These are phyloP conservation scores for Drosophila acutilabella DNA, from an alignment of 2,888 invertebrate genomes.

Conservation along the genomic window DNA sequence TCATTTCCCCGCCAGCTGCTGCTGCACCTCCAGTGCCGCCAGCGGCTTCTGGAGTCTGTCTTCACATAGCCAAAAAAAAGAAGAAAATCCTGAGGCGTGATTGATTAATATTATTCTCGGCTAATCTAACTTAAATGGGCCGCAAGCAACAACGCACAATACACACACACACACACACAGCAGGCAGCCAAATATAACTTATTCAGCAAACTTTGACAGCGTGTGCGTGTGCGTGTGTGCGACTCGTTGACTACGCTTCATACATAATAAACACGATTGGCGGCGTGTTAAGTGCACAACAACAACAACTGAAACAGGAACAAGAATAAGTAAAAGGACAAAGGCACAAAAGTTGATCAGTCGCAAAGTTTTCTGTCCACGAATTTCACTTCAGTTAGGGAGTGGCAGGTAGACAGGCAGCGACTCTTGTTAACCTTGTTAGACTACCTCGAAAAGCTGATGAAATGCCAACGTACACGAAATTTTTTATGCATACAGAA, in stretches of 20 bases:
- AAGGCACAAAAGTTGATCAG: slow-evolving; percentile 48
- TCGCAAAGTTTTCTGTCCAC: slow-evolving; percentile 37
- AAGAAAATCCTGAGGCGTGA: slow-evolving; percentile 72
- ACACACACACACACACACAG: slow-evolving; percentile 39
- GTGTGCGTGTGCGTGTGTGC: slow-evolving; percentile 56
- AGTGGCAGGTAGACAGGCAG: not conserved
- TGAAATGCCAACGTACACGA: slow-evolving; percentile 53
- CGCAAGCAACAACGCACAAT: slow-evolving; percentile 53
- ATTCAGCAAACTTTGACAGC: slow-evolving; percentile 71
- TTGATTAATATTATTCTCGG: slow-evolving; percentile 81
- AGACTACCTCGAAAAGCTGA: slow-evolving; percentile 47
- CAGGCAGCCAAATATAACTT: slow-evolving; percentile 66
- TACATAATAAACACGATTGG: slow-evolving; percentile 74
- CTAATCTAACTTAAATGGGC: slow-evolving; percentile 81
- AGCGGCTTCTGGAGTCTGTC: slow-evolving; percentile 4
- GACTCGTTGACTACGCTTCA: slow-evolving; percentile 69
- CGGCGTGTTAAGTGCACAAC: slow-evolving; percentile 71
- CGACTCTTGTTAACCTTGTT: slow-evolving; percentile 47
- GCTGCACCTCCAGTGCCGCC: not conserved
- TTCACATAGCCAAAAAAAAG: slow-evolving; percentile 24
- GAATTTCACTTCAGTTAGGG: slow-evolving; percentile 1
- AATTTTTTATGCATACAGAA: slow-evolving; percentile 69
- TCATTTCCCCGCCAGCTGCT: not conserved
- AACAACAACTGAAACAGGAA: slow-evolving; percentile 35
- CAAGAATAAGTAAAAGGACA: slow-evolving; percentile 14